These are phyloP conservation scores for Sarcophilus harrisii DNA, from an alignment of 2,797 vertebrate species.

Conservation along the genomic window DNA sequence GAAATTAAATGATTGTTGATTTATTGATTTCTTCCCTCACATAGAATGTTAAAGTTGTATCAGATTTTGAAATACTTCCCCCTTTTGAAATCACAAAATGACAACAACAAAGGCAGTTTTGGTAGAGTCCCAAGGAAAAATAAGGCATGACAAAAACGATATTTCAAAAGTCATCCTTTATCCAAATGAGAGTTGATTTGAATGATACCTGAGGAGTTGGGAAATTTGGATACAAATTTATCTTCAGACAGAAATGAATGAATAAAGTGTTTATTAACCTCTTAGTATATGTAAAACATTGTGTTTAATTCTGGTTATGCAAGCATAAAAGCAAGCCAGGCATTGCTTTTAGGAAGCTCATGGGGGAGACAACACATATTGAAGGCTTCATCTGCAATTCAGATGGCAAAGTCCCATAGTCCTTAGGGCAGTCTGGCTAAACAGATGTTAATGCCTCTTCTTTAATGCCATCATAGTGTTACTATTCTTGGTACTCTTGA, in stretches of 20 bases:
- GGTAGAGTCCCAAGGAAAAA: slow-evolving; percentile 31
- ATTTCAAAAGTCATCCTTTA: not conserved
- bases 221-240: not conserved
- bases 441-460: not conserved
- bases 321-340: not conserved
- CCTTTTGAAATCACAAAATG: slow-evolving; percentile 15
- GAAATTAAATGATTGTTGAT: slow-evolving; percentile 16
- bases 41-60: slow-evolving; percentile 18
- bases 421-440: not conserved
- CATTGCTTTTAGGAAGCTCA: not conserved
- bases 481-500: not conserved
- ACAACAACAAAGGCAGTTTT: slow-evolving; percentile 11
- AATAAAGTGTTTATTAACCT: not conserved
- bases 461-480: not conserved
- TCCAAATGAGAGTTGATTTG: not conserved
- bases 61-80: not conserved
- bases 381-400: not conserved
- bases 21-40: not conserved
- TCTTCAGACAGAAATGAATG: not conserved
- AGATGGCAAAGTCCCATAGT: not conserved
- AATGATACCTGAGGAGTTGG: not conserved
- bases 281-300: not conserved
- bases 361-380: not conserved
- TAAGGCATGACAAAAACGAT: not conserved
- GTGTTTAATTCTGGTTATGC: not conserved